A percentile compares a stretch with the other conserved stretches of the same genome.
phyloP scores from a whole-genome alignment of 2,797 vertebrate genomes.

The Gallinago solitaria region DNA sequence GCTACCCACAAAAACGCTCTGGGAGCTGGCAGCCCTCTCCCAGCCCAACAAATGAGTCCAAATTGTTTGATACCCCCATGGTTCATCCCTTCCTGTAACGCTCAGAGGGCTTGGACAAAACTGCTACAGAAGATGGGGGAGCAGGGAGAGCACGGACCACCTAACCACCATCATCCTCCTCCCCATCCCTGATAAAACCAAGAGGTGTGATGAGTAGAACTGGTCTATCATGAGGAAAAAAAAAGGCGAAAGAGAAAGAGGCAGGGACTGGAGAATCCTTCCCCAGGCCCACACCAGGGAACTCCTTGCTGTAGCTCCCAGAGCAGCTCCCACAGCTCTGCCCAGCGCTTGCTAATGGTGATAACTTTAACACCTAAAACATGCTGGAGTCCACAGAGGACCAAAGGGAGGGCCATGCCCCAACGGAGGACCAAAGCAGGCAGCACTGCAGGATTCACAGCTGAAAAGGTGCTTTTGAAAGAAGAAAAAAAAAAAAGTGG shows the following conservation, averaged over 20 bases:
- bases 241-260: neutral
- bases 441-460: neutral
- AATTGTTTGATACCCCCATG: accelerated
- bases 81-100: neutral
- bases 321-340: neutral
- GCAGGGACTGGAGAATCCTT: neutral
- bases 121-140: neutral
- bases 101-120: neutral
- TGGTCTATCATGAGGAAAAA: neutral
- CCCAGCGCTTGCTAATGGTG: accelerated
- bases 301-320: neutral
- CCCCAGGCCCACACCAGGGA: accelerated
- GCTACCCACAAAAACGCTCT: neutral
- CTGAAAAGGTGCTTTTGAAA: neutral
- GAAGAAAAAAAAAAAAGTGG: neutral
- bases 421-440: neutral
- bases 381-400: neutral
- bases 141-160: neutral
- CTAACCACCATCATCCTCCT: neutral
- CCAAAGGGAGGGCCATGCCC: no score
- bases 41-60: neutral
- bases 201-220: neutral
- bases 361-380: neutral
- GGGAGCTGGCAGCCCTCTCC: neutral
- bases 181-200: neutral